Conservation (phyloP, 2,888 invertebrate species). For the Ophion costatus region DNA sequence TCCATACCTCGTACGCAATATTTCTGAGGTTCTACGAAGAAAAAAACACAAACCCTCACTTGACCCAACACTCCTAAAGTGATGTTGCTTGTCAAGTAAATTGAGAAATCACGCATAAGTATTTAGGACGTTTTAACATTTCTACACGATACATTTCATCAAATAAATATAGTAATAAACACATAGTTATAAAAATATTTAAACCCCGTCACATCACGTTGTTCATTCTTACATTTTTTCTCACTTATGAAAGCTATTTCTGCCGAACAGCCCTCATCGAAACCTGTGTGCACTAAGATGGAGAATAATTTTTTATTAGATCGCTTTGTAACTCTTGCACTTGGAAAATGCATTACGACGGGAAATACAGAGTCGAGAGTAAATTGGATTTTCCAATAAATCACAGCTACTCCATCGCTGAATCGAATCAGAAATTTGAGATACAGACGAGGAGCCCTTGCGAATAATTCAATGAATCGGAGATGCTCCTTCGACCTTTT, state of each 20-base stretch:
- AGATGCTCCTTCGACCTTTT: slow-evolving; percentile 3
- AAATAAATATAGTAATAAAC: no score
- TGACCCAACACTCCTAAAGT: no score
- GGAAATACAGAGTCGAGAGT: slow-evolving; percentile 4
- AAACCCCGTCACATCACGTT: background rate
- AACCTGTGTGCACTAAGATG: background rate
- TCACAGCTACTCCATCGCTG: background rate
- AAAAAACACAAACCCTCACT: no score
- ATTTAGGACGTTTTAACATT: no score
- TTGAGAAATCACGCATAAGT: no score
- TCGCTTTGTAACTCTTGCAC: background rate
- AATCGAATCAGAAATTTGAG: slow-evolving; percentile 18
- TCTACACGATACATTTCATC: no score
- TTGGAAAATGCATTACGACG: background rate
- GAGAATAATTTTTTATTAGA: background rate
- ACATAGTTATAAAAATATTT: no score
- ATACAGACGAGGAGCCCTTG: slow-evolving; percentile 24
- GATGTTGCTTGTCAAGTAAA: background rate
- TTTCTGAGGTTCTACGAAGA: no score
- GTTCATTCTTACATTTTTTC: background rate
- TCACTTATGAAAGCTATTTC: background rate
- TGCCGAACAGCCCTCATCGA: background rate
- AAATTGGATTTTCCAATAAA: slow-evolving; percentile 28
- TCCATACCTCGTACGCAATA: no score
- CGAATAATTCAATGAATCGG: slow-evolving; percentile 33